Evolutionary conservation across 1,140 invertebrate species (phyloP), one percentile per base, ranked within the genome.

Genomic region (Leptinotarsa texana): DNA sequence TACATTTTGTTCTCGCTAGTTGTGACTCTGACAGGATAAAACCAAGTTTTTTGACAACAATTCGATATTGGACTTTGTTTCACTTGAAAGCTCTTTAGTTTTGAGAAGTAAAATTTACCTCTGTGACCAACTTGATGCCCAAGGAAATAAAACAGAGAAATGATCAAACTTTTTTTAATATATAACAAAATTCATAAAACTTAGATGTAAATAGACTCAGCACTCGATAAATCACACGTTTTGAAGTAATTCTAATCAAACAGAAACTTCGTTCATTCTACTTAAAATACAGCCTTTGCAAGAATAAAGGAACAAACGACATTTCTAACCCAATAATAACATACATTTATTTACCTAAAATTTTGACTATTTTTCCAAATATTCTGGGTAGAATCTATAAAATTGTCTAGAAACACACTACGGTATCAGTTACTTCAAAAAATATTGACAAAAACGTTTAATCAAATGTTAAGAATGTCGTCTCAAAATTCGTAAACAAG

Each of bases 131-230:
- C 33, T 42, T 42, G 33, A 42, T 42, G 2, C 33, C 33, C 33
- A 42, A 42, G 8, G 33, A 42, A 42, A 42, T 42, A 3, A 42
- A 42, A 42, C 33, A 11, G 33, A 33, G 6, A 42, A 42, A 11
- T 42, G 33, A 11, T 57, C n/a, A 57, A 57, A 57, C 51, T 17
- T 57, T 57, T 57, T 73, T 78, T 78, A 74, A 76, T 78, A 76
- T 76, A 76, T 76, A 78, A 78, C 77, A 78, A 78, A 78, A 78
- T 78, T 78, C 68, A 78, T 78, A 78, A 74, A 78, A 75, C 75
- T 76, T 57, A 57, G 75, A 76, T 61, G 57, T 78, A 63, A 74
- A 76, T 72, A 73, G 75, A 78, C 47, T 75, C 74, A 78, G 77
- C 77, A 78, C 75, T 76, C 77, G 75, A 42, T 76, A 74, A 76